These are phyloP conservation scores for Palythoa grandis DNA, from an alignment of 92 coral and sea anemone species.

Conservation along the genomic window DNA sequence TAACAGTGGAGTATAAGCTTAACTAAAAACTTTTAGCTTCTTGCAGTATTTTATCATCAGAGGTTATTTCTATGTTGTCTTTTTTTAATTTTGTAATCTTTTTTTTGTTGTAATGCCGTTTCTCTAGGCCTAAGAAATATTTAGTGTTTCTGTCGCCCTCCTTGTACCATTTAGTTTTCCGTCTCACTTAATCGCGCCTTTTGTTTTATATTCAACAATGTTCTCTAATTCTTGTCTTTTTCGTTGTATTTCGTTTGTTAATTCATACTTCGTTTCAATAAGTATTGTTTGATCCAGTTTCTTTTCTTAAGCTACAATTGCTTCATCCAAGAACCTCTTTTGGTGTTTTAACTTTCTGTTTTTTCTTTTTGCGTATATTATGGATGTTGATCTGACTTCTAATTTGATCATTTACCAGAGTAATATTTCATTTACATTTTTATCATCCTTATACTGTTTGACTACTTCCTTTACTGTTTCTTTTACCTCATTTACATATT, in stretches of 20 bases:
- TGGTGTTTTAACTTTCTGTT: not conserved
- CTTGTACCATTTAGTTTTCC: slow-evolving; percentile 14
- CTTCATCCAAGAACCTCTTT: not conserved
- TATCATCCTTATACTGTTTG: slow-evolving; percentile 13
- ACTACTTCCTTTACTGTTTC: slow-evolving; percentile 4
- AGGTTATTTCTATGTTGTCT: not conserved
- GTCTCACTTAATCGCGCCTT: slow-evolving; percentile 7
- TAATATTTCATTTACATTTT: not conserved
- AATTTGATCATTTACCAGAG: slow-evolving; percentile 5
- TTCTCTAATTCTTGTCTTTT: not conserved
- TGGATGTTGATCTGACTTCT: not conserved
- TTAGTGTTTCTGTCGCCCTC: slow-evolving; percentile 7
- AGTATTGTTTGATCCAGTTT: not conserved
- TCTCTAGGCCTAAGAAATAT: slow-evolving; percentile 9
- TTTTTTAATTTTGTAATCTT: not conserved
- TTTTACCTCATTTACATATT: slow-evolving; percentile 11
- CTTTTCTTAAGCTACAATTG: not conserved
- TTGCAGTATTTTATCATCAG: slow-evolving; percentile 24
- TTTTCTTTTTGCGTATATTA: not conserved
- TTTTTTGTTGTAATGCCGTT: not conserved
- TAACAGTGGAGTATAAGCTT: not conserved
- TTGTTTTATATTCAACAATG: not conserved
- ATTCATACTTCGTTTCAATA: not conserved
- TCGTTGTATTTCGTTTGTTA: not conserved
- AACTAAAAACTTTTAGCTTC: slow-evolving; percentile 8